phyloP scores from a whole-genome alignment of 2,888 invertebrate genomes.

The Luperina nickerlii region DNA sequence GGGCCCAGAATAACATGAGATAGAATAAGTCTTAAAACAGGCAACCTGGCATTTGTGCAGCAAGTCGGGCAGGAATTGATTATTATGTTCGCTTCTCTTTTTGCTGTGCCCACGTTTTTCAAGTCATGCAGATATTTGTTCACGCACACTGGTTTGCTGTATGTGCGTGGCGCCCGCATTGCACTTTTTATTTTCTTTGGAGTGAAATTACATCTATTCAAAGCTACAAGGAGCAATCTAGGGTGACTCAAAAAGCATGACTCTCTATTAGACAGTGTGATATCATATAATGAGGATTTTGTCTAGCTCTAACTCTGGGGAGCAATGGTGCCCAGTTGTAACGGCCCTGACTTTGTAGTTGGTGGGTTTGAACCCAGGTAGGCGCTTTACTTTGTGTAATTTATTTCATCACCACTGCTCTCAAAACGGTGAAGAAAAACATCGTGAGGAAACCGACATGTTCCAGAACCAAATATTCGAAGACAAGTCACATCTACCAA shows the following conservation, averaged over 20 bases:
- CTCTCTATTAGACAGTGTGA: neutral
- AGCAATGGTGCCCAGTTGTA: neutral
- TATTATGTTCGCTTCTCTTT: neutral
- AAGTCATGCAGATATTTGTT: conserved; percentile 14
- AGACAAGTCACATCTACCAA: neutral
- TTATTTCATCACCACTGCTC: neutral
- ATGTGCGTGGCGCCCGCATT: neutral
- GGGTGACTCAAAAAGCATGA: neutral
- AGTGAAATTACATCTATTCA: neutral
- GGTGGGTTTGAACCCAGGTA: neutral
- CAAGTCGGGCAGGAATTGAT: conserved; percentile 19
- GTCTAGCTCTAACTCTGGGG: too few relatives aligned
- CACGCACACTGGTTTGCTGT: neutral
- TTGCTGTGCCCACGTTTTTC: neutral
- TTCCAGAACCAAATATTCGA: neutral
- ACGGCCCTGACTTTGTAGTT: neutral
- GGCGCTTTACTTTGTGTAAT: neutral
- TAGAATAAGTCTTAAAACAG: conserved; percentile 44
- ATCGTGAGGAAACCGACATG: neutral
- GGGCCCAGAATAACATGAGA: conserved; percentile 37
- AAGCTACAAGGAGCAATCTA: neutral
- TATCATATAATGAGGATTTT: too few relatives aligned
- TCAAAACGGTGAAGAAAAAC: neutral
- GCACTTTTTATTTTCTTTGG: neutral
- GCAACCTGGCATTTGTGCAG: conserved; percentile 31